A percentile compares a stretch with the other conserved stretches of the same genome.
phyloP scores from a whole-genome alignment of 2,888 invertebrate species.

The Tuta absoluta region DNA sequence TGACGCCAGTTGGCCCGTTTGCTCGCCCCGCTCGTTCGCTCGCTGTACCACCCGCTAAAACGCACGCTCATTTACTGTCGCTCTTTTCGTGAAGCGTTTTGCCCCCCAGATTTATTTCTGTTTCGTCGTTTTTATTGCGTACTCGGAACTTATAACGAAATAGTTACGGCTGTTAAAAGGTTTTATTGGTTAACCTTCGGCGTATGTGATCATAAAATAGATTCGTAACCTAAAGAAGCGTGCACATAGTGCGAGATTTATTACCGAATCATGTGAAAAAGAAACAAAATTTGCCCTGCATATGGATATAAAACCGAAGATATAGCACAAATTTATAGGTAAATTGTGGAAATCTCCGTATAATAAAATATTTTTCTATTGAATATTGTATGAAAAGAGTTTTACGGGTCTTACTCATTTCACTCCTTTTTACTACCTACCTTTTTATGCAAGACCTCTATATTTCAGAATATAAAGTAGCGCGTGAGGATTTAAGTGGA shows the following conservation, averaged over 20 bases:
- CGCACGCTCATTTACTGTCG: constrained; percentile 34
- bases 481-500: constrained; percentile 43
- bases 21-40: constrained; percentile 39
- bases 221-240: constrained; percentile 76
- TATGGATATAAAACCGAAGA: constrained; percentile 75
- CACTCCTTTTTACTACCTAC: constrained; percentile 70
- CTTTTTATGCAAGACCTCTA: constrained; percentile 68
- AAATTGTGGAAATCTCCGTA: constrained; percentile 78
- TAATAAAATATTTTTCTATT: constrained; percentile 79
- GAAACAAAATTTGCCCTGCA: constrained; percentile 77
- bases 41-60: no score
- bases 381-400: constrained; percentile 79
- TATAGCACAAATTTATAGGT: constrained; percentile 75
- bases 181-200: constrained; percentile 81
- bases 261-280: constrained; percentile 76
- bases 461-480: constrained; percentile 56
- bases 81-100: constrained; percentile 52
- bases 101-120: constrained; percentile 74
- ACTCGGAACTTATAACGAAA: constrained; percentile 80
- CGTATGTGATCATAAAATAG: constrained; percentile 78
- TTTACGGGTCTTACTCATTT: constrained; percentile 75
- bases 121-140: constrained; percentile 78
- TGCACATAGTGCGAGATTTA: constrained; percentile 74
- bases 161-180: constrained; percentile 81
- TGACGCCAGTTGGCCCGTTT: constrained; percentile 28